Conservation (phyloP, 2,797 vertebrate species). For the Fistularia tabacaria region DNA sequence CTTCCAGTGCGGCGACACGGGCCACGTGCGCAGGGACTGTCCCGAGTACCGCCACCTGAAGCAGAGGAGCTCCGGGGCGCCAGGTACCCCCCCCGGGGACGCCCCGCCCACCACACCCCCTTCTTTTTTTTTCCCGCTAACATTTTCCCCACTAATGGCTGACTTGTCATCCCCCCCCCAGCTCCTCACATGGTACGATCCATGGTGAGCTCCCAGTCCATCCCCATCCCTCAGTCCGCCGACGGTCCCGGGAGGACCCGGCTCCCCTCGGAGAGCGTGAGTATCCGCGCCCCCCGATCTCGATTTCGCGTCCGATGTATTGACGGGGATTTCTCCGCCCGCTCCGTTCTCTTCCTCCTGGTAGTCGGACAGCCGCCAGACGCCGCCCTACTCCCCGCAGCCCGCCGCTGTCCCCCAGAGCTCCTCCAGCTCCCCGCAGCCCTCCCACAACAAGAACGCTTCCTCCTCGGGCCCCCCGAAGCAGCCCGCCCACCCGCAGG, state of each 20-base stretch:
- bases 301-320: background rate
- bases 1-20: constrained; percentile 94
- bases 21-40: constrained; percentile 93
- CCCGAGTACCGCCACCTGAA: constrained; percentile 91
- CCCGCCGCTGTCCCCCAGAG: constrained; percentile 79
- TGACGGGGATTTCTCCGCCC: background rate
- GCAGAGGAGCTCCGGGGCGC: constrained; percentile 75
- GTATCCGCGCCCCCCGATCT: constrained; percentile 42
- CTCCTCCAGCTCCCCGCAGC: constrained; percentile 81
- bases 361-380: constrained; percentile 90
- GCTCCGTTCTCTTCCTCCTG: constrained; percentile 2
- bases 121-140: too few relatives aligned
- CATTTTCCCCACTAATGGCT: background rate
- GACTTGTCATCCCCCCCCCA: constrained; percentile 37
- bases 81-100: constrained; percentile 47
- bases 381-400: constrained; percentile 92
- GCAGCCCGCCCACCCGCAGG: constrained; percentile 67
- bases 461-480: constrained; percentile 51
- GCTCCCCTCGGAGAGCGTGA: constrained; percentile 93
- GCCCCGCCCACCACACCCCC: too few relatives aligned
- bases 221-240: constrained; percentile 70
- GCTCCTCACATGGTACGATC: constrained; percentile 85
- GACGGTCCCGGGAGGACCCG: constrained; percentile 83
- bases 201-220: constrained; percentile 85
- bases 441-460: constrained; percentile 77